phyloP scores from a whole-genome alignment of 1,140 invertebrate genomes.

The Aphelinus atriplicis region DNA sequence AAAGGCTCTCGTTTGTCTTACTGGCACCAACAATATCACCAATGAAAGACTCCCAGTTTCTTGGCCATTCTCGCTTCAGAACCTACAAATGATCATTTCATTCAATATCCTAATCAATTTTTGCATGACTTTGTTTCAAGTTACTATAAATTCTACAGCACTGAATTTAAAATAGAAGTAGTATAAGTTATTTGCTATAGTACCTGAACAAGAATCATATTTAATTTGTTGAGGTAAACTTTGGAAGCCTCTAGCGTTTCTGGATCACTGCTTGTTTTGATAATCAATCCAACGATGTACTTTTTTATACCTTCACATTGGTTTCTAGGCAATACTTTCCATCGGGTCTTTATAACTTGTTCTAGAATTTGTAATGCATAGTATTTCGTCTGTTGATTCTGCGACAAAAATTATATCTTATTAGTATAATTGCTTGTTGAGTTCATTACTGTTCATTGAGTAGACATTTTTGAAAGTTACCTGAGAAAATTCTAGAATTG shows the following conservation, averaged over 20 bases:
- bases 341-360: conserved; percentile 98
- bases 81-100: conserved; percentile 73
- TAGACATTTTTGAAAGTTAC: conserved; percentile 44
- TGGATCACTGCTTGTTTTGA: conserved; percentile 96
- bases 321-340: conserved; percentile 97
- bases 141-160: too few relatives aligned
- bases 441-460: neutral
- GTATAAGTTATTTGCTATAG: conserved; percentile 17
- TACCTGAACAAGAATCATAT: conserved; percentile 96
- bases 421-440: conserved; percentile 4
- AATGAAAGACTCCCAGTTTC: conserved; percentile 99
- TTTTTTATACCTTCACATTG: conserved; percentile 99
- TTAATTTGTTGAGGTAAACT: conserved; percentile 97
- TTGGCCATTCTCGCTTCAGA: conserved; percentile 99
- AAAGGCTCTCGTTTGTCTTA: conserved; percentile 98
- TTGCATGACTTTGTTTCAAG: too few relatives aligned
- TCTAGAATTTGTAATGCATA: conserved; percentile 99
- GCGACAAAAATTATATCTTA: conserved; percentile 21
- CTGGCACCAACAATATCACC: conserved; percentile 98
- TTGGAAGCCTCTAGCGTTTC: conserved; percentile 90
- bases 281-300: conserved; percentile 98
- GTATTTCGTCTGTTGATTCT: conserved; percentile 99
- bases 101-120: too few relatives aligned
- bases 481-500: conserved; percentile 94
- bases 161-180: too few relatives aligned